Conservation (phyloP, 2,888 invertebrate species). For the Pocota personata region DNA sequence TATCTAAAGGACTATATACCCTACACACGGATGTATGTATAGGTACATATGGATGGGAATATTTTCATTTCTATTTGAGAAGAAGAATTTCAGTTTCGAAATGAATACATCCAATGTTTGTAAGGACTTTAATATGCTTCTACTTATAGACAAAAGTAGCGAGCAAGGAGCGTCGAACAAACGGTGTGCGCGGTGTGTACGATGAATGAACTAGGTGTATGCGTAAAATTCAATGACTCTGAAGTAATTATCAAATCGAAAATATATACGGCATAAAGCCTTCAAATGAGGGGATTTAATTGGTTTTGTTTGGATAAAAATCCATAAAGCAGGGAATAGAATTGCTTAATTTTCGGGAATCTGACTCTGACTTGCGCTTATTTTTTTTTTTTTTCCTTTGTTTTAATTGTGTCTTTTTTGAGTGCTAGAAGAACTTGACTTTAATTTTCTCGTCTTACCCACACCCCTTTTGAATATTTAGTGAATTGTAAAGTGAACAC, state of each 20-base stretch:
- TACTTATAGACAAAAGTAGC: constrained; percentile 13
- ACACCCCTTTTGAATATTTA: constrained; percentile 37
- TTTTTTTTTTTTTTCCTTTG: not conserved
- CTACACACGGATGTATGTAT: not conserved
- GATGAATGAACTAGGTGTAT: constrained; percentile 48
- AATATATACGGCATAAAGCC: constrained; percentile 2
- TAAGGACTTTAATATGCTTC: constrained; percentile 38
- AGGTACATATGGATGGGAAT: constrained; percentile 13
- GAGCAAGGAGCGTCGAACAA: not conserved
- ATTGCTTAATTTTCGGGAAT: constrained; percentile 33
- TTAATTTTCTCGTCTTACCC: not conserved
- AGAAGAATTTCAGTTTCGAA: constrained; percentile 48
- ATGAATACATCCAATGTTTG: constrained; percentile 45
- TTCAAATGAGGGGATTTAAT: constrained; percentile 25
- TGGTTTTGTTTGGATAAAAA: constrained; percentile 14
- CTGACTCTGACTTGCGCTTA: not conserved
- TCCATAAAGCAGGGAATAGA: constrained; percentile 22
- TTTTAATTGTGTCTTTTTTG: not conserved
- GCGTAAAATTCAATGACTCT: constrained; percentile 64
- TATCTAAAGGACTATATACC: not conserved
- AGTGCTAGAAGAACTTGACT: not conserved
- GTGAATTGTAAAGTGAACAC: constrained; percentile 58
- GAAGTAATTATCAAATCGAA: constrained; percentile 59
- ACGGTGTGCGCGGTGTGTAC: not conserved
- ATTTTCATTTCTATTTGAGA: constrained; percentile 48